Percentiles rank a stretch among this genome's conserved stretches.
These are phyloP conservation scores for Acanthaster planci DNA, from an alignment of 35 echinoderm and acorn worm species.

Conservation along the genomic window DNA sequence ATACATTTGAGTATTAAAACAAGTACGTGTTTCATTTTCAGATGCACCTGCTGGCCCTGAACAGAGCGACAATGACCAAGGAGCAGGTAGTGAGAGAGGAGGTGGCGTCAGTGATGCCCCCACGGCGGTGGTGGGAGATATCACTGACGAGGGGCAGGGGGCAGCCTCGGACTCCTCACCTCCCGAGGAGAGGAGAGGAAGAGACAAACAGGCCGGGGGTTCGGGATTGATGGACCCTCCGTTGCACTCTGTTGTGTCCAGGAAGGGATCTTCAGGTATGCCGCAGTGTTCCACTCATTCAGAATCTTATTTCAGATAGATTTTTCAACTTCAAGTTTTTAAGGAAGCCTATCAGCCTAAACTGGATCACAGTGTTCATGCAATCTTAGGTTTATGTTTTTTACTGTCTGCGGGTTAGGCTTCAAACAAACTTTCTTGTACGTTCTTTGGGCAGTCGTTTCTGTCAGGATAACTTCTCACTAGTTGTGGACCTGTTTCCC, in stretches of 20 bases:
- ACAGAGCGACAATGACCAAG: constrained; percentile 10
- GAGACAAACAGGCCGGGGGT: background rate
- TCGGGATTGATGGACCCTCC: background rate
- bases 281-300: background rate
- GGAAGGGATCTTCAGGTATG: constrained; percentile 1
- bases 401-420: too few relatives aligned
- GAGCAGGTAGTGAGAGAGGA: constrained; percentile 1
- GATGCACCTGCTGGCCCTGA: background rate
- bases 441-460: too few relatives aligned
- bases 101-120: constrained; percentile 5
- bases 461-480: too few relatives aligned
- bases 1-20: too few relatives aligned
- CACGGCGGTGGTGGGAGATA: background rate
- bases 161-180: background rate
- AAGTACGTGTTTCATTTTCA: too few relatives aligned
- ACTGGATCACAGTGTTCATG: too few relatives aligned
- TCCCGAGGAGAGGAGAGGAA: background rate
- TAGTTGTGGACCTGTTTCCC: too few relatives aligned
- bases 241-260: background rate
- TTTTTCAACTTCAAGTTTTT: too few relatives aligned
- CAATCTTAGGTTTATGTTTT: too few relatives aligned
- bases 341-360: too few relatives aligned
- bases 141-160: background rate
- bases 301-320: too few relatives aligned
- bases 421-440: too few relatives aligned